Evolutionary conservation across 2,888 invertebrate genomes (phyloP).

Genomic region (Glyphotaelius pellucidus): DNA sequence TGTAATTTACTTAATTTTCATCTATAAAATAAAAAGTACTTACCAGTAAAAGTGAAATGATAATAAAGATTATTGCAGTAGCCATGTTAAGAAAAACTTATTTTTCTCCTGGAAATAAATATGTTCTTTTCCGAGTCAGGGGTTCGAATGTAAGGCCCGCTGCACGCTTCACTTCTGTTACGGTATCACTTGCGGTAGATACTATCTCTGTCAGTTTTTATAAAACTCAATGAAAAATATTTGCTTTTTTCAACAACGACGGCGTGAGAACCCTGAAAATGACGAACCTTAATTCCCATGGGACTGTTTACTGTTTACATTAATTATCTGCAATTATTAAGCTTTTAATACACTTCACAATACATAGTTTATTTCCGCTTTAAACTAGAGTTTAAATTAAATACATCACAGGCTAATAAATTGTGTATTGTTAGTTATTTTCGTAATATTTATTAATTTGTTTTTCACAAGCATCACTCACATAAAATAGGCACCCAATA

Average conservation of each 20-base stretch:
- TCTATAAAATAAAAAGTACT: background rate
- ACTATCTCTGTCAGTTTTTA: constrained; percentile 33
- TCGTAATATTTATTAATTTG: background rate
- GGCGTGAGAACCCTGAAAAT: background rate
- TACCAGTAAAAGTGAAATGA: background rate
- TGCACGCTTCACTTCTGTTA: constrained; percentile 60
- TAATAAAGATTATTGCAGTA: background rate
- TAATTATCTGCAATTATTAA: background rate
- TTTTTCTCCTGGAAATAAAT: background rate
- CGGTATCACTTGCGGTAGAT: constrained; percentile 61
- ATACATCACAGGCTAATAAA: background rate
- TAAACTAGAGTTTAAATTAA: background rate
- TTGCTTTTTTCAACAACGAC: background rate
- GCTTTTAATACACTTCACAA: background rate
- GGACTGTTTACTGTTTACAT: background rate
- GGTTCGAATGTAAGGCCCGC: background rate
- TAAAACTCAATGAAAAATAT: background rate
- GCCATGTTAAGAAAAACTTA: background rate
- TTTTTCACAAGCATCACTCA: background rate
- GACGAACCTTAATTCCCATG: background rate
- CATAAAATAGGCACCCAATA: background rate
- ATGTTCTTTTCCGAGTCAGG: background rate
- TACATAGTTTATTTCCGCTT: background rate
- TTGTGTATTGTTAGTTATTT: background rate
- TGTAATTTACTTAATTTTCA: too few species aligned